These are phyloP conservation scores for Centrocercus urophasianus DNA, from an alignment of 2,113 vertebrate genomes.

Conservation along the genomic window DNA sequence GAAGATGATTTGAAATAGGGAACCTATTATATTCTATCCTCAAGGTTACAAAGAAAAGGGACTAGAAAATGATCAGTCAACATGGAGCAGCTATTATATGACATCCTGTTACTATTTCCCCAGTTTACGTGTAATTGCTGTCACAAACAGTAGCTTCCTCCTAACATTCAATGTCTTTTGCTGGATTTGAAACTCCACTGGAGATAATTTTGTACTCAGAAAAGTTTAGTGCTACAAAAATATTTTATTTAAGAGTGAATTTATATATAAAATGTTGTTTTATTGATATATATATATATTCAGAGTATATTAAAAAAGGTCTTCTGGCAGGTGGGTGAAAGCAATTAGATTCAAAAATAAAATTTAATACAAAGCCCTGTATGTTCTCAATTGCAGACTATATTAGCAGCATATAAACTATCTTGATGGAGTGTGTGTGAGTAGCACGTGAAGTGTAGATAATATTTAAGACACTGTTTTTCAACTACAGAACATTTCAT, in stretches of 20 bases:
- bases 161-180: not conserved
- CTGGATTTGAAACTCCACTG: not conserved
- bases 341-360: not conserved
- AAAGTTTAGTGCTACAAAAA: not conserved
- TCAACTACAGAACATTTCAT: not conserved
- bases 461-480: not conserved
- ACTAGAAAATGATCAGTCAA: not conserved
- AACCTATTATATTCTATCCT: not conserved
- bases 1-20: not conserved
- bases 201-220: not conserved
- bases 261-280: not conserved
- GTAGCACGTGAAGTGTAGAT: not conserved
- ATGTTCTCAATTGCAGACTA: not conserved
- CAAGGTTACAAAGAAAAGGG: not conserved
- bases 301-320: not conserved
- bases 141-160: not conserved
- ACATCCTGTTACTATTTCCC: not conserved
- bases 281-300: constrained; percentile 1
- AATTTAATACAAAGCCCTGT: not conserved
- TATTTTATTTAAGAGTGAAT: not conserved
- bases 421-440: not conserved
- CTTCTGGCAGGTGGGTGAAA: not conserved
- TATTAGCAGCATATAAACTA: not conserved
- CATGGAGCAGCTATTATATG: not conserved
- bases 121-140: rapidly evolving